Evolutionary conservation across 2,113 vertebrate species (phyloP).

Genomic region (Uropsilus gracilis): DNA sequence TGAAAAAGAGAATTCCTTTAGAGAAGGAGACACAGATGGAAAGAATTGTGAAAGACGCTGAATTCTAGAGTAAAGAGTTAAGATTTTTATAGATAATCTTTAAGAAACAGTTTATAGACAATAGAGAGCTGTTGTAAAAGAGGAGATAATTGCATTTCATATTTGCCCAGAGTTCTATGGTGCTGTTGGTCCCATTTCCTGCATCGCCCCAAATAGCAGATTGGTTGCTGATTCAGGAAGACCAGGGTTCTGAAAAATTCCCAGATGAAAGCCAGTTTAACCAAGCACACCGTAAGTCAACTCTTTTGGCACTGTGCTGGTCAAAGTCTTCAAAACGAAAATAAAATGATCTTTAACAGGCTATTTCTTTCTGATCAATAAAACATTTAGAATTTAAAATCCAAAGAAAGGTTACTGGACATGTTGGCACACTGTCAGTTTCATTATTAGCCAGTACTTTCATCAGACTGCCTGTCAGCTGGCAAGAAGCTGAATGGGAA

Average conservation of each 20-base stretch:
- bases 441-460: constrained; percentile 43
- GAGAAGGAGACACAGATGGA: background rate
- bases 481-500: background rate
- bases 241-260: background rate
- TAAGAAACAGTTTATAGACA: constrained; percentile 27
- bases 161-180: background rate
- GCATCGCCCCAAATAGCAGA: background rate
- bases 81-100: constrained; percentile 26
- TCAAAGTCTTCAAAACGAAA: constrained; percentile 65
- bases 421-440: constrained; percentile 53
- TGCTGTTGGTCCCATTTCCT: background rate
- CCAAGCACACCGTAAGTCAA: background rate
- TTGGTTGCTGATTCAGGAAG: background rate
- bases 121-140: background rate
- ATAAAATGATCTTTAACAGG: constrained; percentile 49
- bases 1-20: constrained; percentile 26
- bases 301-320: constrained; percentile 25
- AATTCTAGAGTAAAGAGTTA: background rate
- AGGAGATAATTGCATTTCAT: background rate
- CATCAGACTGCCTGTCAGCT: background rate
- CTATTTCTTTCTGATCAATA: constrained; percentile 66
- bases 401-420: constrained; percentile 32
- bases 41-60: background rate
- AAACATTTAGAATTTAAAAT: constrained; percentile 61
- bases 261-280: constrained; percentile 33